Conservation (phyloP, 2,113 vertebrate genomes). For the Mionectes macconnelli region DNA sequence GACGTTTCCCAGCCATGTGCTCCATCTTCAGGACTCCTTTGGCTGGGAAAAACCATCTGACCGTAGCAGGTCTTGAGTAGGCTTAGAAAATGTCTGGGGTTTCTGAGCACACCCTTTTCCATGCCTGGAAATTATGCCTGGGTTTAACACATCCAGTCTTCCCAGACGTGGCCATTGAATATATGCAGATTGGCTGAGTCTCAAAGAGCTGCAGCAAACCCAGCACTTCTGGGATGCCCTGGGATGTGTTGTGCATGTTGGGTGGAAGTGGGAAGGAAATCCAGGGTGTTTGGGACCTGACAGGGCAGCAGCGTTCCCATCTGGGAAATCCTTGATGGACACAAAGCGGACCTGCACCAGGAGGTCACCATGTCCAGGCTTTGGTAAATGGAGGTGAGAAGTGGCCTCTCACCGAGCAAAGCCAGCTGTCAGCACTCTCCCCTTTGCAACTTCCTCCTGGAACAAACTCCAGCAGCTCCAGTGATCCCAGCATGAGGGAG, state of each 20-base stretch:
- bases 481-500: background rate
- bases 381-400: slow-evolving; percentile 15
- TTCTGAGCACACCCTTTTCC: background rate
- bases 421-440: slow-evolving; percentile 33
- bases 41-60: background rate
- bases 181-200: background rate
- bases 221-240: background rate
- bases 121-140: background rate
- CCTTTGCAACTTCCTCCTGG: background rate
- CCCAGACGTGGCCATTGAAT: background rate
- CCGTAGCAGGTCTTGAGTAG: background rate
- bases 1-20: background rate
- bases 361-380: background rate
- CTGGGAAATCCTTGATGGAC: background rate
- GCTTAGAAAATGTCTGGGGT: background rate
- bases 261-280: background rate
- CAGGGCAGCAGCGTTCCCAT: background rate
- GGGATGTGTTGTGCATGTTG: background rate
- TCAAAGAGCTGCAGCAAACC: background rate
- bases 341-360: background rate
- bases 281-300: fast-evolving
- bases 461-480: background rate
- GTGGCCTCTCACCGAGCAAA: background rate
- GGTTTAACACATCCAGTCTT: background rate
- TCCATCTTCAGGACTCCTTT: slow-evolving; percentile 9